phyloP scores from a whole-genome alignment of 2,888 invertebrate species.

The Notodonta dromedarius region DNA sequence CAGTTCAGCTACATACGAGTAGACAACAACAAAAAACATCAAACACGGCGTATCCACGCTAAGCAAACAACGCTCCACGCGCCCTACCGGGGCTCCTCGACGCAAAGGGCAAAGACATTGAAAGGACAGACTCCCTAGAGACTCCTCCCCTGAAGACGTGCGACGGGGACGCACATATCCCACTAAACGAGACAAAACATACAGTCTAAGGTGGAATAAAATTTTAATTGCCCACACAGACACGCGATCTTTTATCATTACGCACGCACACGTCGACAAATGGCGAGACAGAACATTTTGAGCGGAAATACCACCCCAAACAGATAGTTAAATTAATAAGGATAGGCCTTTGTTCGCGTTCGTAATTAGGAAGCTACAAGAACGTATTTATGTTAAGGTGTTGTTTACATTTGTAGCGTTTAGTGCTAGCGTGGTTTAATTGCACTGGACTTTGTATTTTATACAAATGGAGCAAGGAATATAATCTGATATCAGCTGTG shows the following conservation, averaged over 20 bases:
- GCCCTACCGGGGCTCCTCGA: constrained; percentile 78
- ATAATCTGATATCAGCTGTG: no score
- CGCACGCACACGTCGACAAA: constrained; percentile 57
- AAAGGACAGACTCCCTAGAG: constrained; percentile 87
- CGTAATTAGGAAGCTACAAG: constrained; percentile 60
- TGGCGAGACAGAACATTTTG: constrained; percentile 71
- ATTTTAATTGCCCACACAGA: constrained; percentile 83
- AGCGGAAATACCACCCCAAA: constrained; percentile 78
- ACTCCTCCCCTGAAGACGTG: constrained; percentile 82
- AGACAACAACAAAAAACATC: constrained; percentile 38
- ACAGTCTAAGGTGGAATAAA: constrained; percentile 81
- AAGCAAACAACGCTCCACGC: constrained; percentile 64
- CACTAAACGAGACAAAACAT: constrained; percentile 57
- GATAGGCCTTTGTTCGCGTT: constrained; percentile 65
- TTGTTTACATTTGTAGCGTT: constrained; percentile 39
- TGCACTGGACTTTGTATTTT: constrained; percentile 8
- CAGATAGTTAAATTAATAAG: constrained; percentile 79
- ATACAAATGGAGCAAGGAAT: no score
- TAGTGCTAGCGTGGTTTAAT: constrained; percentile 14
- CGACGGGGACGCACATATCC: constrained; percentile 65
- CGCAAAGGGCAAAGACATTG: constrained; percentile 85
- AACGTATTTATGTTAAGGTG: constrained; percentile 29
- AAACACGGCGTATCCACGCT: constrained; percentile 61
- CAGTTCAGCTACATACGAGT: constrained; percentile 14
- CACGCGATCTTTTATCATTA: constrained; percentile 52